These are phyloP conservation scores for Eristalis tenax DNA, from an alignment of 2,888 invertebrate species.

Conservation along the genomic window DNA sequence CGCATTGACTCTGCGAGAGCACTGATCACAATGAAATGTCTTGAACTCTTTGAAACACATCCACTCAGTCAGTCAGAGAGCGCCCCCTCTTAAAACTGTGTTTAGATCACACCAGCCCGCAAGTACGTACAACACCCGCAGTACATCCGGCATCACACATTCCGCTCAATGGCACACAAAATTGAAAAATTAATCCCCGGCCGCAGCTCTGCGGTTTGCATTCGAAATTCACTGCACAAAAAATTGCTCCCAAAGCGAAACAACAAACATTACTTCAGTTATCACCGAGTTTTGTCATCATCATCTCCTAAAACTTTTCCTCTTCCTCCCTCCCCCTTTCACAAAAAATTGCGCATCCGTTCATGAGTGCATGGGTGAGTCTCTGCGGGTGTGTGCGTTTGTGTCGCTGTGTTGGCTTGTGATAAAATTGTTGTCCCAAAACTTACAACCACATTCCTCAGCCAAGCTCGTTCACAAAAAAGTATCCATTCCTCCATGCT, in stretches of 20 bases:
- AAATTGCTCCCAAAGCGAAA: constrained; percentile 47
- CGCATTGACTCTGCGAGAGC: not conserved
- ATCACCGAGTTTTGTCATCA: not conserved
- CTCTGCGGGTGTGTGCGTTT: not conserved
- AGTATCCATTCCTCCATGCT: constrained; percentile 1
- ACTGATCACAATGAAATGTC: not conserved
- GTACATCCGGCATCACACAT: not conserved
- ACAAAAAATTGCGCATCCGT: not conserved
- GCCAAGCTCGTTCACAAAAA: constrained; percentile 22
- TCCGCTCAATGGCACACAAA: constrained; percentile 10
- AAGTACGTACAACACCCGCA: not conserved
- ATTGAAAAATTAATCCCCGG: constrained; percentile 42
- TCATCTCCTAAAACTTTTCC: not conserved
- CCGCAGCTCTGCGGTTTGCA: constrained; percentile 48
- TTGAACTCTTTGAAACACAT: no score
- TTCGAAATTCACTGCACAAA: constrained; percentile 49
- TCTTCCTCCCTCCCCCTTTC: not conserved
- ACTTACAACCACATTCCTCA: constrained; percentile 37
- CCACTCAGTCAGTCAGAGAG: not conserved
- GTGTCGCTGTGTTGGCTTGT: not conserved
- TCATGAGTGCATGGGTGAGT: not conserved
- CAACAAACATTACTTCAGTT: constrained; percentile 14
- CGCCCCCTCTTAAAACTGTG: not conserved
- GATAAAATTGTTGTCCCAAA: constrained; percentile 46
- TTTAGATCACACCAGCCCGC: not conserved